Base-by-base conservation (phyloP, 2,113 vertebrate genomes). In the Dissostichus mawsoni region DNA sequence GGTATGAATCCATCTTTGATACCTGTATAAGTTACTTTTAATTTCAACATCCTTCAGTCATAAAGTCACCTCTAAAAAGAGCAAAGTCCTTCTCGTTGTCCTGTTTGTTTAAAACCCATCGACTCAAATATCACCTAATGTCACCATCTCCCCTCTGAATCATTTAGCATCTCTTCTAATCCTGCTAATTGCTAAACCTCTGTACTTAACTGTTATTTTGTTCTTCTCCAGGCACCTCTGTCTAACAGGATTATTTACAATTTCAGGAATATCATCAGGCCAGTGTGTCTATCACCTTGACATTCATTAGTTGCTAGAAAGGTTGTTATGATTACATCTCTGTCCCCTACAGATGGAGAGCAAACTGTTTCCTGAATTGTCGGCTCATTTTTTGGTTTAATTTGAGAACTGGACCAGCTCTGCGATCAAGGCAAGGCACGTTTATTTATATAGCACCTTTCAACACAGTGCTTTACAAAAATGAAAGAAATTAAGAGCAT, bases 151-250 rank as follows among this genome's bases (percentile, higher is more conserved):
- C 55, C 64, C 62, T 68, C 33, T 75, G 52, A 78, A 68, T 68
- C 69, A 78, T 72, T 66, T 56, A 29, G 51, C 11, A 8, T 48
- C 29, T 41, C 45, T 56, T 74, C 29, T 61, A 69, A 77, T 69
- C 14, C 25, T 62, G 66, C 10, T 69, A 80, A 82, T 77, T 80
- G 56, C 44, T 55, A 51, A 59, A 11, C 18, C 75, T 70, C 11
- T 69, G 8, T 45, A 57, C 59, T 74, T 44, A 18, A 48, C 11
- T 16, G 0, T 71, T 53, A 71, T 78, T 71, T 67, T 58, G 41
- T 64, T 58, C 58, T 17, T 59, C 36, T 59, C 56, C 17, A 5
- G 59, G 16, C 23, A 63, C 17, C 45, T 65, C 53, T 25, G 8
- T 70, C 36, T 53, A 56, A 57, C n/a, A 63, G 5, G 45, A 65